phyloP scores from a whole-genome alignment of 2,113 vertebrate genomes.

The Chionomys nivalis region DNA sequence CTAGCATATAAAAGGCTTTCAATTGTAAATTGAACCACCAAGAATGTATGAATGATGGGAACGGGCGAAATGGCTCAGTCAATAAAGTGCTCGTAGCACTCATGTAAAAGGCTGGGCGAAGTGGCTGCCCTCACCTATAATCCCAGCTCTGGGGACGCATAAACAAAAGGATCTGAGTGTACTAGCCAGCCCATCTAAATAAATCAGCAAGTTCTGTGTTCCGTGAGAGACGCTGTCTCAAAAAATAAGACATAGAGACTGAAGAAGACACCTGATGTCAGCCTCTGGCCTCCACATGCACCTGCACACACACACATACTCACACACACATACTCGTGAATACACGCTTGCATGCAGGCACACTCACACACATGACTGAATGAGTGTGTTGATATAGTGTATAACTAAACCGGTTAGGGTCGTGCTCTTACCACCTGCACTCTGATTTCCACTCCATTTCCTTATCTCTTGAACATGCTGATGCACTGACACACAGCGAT shows the following conservation, averaged over 20 bases:
- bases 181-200: background rate
- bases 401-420: background rate
- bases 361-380: background rate
- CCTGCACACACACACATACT: no score
- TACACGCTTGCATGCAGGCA: background rate
- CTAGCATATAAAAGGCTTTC: background rate
- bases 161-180: background rate
- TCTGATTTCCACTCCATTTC: background rate
- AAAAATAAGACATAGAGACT: background rate
- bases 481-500: background rate
- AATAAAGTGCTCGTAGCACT: background rate
- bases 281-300: background rate
- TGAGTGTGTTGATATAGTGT: background rate
- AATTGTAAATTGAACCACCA: background rate
- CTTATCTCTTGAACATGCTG: background rate
- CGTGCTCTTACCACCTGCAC: background rate
- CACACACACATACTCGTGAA: background rate
- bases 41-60: background rate
- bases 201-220: background rate
- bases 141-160: background rate
- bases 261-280: background rate
- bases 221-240: background rate
- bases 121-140: background rate
- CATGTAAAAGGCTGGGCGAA: background rate
- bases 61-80: background rate